Evolutionary conservation across 2,797 vertebrate species (phyloP).

Genomic region (Syndactyla subalaris): DNA sequence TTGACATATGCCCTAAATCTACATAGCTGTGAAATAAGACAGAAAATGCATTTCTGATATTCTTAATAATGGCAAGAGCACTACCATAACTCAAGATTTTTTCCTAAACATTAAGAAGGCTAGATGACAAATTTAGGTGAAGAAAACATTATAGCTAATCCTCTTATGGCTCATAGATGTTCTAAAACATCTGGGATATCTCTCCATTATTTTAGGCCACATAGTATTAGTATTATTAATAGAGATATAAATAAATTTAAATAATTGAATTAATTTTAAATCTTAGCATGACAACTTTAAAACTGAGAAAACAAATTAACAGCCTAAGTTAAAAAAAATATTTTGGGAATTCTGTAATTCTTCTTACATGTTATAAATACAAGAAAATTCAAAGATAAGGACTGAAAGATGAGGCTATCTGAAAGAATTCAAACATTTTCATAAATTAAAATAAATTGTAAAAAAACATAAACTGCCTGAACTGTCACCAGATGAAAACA

Average conservation of each 20-base stretch:
- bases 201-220: background rate
- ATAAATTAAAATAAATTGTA: background rate
- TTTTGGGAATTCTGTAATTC: background rate
- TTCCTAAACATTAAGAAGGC: background rate
- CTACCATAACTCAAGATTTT: background rate
- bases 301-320: background rate
- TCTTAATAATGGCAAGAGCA: background rate
- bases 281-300: background rate
- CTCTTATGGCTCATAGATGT: background rate
- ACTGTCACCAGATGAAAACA: background rate
- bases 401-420: background rate
- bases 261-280: background rate
- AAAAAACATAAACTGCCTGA: background rate
- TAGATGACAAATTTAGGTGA: background rate
- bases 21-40: background rate
- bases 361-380: background rate
- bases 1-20: background rate
- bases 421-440: background rate
- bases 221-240: background rate
- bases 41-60: background rate
- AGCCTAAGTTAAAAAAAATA: background rate
- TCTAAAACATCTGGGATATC: background rate
- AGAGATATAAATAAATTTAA: conserved; percentile 4
- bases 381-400: background rate
- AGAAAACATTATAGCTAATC: background rate